A percentile compares a stretch with the other conserved stretches of the same genome.
Conservation (phyloP, 1,140 invertebrate species). For the Polypedilum pembai region DNA sequence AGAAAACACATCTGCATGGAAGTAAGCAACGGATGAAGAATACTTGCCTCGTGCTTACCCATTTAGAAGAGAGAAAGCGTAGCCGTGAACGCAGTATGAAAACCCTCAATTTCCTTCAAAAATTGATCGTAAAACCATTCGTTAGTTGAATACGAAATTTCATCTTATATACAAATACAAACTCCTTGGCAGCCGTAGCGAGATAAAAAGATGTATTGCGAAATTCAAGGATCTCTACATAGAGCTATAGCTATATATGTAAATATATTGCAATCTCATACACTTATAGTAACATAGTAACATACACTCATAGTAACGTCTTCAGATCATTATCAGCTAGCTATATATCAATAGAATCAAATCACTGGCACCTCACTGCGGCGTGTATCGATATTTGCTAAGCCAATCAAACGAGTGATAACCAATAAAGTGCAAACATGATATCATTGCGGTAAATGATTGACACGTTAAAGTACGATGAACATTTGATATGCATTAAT, state of each 20-base stretch:
- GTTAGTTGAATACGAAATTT: constrained; percentile 5
- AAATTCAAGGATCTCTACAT: background rate
- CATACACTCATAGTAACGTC: background rate
- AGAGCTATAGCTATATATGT: background rate
- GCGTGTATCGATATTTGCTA: background rate
- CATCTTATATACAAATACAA: background rate
- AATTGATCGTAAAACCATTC: constrained; percentile 18
- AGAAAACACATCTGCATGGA: constrained; percentile 16
- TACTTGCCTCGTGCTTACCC: background rate
- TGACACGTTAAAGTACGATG: constrained; percentile 7
- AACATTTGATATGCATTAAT: constrained; percentile 13
- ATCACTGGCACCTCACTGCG: background rate
- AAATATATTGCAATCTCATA: constrained; percentile 26
- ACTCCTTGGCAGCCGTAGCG: background rate
- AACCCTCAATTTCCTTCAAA: constrained; percentile 17
- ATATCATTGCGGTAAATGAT: constrained; percentile 21
- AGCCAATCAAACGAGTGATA: constrained; percentile 8
- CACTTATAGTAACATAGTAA: too few relatives aligned
- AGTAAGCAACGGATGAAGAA: too few relatives aligned
- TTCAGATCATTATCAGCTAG: constrained; percentile 24
- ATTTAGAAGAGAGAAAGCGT: background rate
- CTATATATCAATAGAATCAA: background rate
- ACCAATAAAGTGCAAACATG: constrained; percentile 20
- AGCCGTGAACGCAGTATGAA: background rate
- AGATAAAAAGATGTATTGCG: background rate